Evolutionary conservation across 2,888 invertebrate species (phyloP), one percentile per base, ranked within the genome.

Genomic region (Epirrita christyi): DNA sequence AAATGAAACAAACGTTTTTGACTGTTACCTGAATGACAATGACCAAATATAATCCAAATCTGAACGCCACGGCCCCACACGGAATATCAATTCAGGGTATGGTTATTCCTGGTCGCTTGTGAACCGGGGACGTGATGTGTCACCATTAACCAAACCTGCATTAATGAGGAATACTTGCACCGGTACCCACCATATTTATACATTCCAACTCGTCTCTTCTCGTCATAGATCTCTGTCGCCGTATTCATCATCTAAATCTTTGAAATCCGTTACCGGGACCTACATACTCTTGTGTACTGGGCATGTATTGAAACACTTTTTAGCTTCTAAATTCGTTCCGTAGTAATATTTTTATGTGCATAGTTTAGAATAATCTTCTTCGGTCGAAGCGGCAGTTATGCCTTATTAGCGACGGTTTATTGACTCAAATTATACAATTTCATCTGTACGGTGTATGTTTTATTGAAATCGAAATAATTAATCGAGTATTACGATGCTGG

Each of bases 401-500:
- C 88, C 89, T 80, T 90, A 90, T 92, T 86, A 85, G 88, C 73
- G 75, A 62, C 72, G 71, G 78, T 84, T 85, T 86, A 85, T 83
- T 70, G 81, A 80, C 78, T 81, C 73, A 85, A 85, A 86, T 88
- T 89, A 88, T 87, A 88, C 88, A 81, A 85, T 87, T 87, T 88
- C 76, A 87, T 87, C 78, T 83, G 83, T 81, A 83, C 79, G 79
- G 81, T 81, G 80, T 85, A 87, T 88, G 84, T 91, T 88, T 90
- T 90, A 90, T 90, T 88, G 85, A 87, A 87, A 85, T 77, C 76
- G 81, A 85, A 82, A 88, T 90, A 90, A 92, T 90, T 88, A 92
- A 92, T 90, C 83, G 90, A 82, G 86, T 85, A 90, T 91, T 88
- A 90, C 90, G 86, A 89, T 84, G 88, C 88, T 86, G 87, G 87